Base-by-base conservation (phyloP, 2,888 invertebrate genomes). In the Holacanthella duospinosa region DNA sequence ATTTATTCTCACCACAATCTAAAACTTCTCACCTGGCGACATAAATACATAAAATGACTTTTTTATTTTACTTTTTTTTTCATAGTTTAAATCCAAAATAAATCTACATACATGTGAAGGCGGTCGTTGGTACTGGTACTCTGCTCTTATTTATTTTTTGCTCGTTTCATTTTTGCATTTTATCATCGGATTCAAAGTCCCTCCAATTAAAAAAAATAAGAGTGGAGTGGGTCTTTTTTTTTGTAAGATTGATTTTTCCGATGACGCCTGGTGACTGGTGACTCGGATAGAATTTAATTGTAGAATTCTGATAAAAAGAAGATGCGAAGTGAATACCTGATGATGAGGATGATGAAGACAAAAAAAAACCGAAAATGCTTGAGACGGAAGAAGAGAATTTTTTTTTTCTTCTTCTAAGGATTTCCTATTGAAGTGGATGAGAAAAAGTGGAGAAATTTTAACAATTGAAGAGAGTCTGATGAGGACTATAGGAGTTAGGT, bases 391-490 rank as follows among this genome's bases (percentile, higher is more conserved):
- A 36, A 36, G 16, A 36, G 36, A 36, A 36, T 16, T 36, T 36
- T 36, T 16, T 36, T 16, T 16, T 36, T 36, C 36, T 36, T 36
- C 16, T 16, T 36, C 36, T 36, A 6, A 16, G 9, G 6, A 16
- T 16, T 36, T 6, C 36, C 36, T 6, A 36, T 36, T 36, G 36
- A 48, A 48, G 48, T 48, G 48, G 48, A 48, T 48, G 48, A 4
- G 21, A 48, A 21, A 48, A 48, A 48, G 48, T 48, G n/a, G 16
- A 48, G 16, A 48, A 48, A 48, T 48, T 48, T 48, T 9, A 48
- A 48, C 48, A 48, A 48, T 48, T 48, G 48, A 48, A 9, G 48
- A 21, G 48, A 48, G 48, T 48, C 48, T 48, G 48, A 48, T 48
- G 48, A 48, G 48, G 48, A 21, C 6, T 21, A 4, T n/a, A 48